These are phyloP conservation scores for Phainopepla nitens DNA, from an alignment of 2,113 vertebrate species.

Conservation along the genomic window DNA sequence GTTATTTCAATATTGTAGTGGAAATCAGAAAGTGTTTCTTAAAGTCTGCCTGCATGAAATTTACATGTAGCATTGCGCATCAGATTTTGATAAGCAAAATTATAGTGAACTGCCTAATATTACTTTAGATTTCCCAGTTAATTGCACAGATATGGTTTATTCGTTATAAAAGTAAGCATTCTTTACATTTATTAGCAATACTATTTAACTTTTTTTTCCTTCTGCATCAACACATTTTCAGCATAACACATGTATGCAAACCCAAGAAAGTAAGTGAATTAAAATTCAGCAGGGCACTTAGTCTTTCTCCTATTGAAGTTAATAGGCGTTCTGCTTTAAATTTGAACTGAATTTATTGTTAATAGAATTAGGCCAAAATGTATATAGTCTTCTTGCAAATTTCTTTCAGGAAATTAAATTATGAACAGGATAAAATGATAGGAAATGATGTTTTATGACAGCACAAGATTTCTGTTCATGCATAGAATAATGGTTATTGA, in stretches of 20 bases:
- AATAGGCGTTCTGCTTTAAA: constrained; percentile 8
- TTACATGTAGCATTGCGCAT: constrained; percentile 10
- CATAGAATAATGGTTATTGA: neutral
- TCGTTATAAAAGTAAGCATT: neutral
- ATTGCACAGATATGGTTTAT: neutral
- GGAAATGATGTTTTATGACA: constrained; percentile 12
- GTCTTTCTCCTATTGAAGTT: neutral
- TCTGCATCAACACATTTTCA: neutral
- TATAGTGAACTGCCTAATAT: neutral
- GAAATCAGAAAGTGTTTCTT: constrained; percentile 4
- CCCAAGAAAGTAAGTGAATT: constrained; percentile 12
- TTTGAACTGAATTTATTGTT: constrained; percentile 16
- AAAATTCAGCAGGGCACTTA: neutral
- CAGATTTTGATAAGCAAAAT: constrained; percentile 22
- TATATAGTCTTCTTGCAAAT: neutral
- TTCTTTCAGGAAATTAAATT: constrained; percentile 29
- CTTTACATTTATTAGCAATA: neutral
- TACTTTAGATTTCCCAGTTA: neutral
- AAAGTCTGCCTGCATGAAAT: neutral
- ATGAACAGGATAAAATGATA: constrained; percentile 19
- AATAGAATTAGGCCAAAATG: constrained; percentile 30
- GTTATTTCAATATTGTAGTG: constrained; percentile 32
- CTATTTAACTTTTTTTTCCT: neutral
- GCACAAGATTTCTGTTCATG: neutral
- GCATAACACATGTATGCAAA: neutral